Conservation (phyloP, 2,888 invertebrate genomes). For the Acanthosepion esculentum region DNA sequence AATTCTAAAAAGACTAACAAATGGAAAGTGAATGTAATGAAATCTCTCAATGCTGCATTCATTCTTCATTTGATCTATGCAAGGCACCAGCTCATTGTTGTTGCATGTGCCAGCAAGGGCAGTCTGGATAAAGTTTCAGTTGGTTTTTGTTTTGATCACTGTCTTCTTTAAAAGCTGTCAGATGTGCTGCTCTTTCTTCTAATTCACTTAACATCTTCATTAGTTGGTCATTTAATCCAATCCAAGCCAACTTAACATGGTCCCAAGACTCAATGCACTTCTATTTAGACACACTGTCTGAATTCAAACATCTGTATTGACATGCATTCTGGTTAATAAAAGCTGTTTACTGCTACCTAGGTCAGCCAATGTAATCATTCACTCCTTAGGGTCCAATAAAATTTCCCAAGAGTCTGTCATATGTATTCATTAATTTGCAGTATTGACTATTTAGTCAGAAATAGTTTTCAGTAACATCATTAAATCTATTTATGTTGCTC, state of each 20-base stretch:
- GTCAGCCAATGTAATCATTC: constrained; percentile 4
- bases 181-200: background rate
- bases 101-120: constrained; percentile 16
- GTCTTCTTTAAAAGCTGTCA: constrained; percentile 33
- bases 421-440: constrained; percentile 1
- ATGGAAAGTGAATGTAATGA: background rate
- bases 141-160: constrained; percentile 4
- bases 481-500: background rate
- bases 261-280: background rate
- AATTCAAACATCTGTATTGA: background rate
- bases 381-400: constrained; percentile 4
- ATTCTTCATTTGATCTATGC: background rate
- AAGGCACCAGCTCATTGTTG: background rate
- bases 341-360: background rate
- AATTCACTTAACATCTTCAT: constrained; percentile 6
- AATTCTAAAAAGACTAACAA: background rate
- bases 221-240: constrained; percentile 33
- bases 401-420: constrained; percentile 33
- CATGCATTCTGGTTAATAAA: background rate
- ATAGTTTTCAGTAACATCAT: background rate
- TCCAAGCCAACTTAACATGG: background rate
- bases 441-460: background rate
- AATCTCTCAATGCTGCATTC: background rate
- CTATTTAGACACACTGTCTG: constrained; percentile 6
- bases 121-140: constrained; percentile 16